Evolutionary conservation across 2,888 invertebrate species (phyloP), one percentile per base, ranked within the genome.

Genomic region (Drosophila histrio): DNA sequence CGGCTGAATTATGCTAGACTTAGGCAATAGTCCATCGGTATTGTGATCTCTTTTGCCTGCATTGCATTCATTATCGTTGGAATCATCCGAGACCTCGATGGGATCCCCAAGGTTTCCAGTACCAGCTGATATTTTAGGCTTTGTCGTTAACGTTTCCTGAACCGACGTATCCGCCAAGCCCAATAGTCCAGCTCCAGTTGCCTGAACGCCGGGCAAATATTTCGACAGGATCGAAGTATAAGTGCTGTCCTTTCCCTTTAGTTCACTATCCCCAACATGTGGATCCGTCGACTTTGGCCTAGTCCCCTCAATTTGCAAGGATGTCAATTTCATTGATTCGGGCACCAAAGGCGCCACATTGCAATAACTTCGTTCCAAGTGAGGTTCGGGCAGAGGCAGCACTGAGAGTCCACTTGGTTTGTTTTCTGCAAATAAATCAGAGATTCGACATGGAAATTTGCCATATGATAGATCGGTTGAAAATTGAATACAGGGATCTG

Each of bases 261-360:
- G 17, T 9, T 71, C 30, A n/a, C 24, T 11, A 5, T 67, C 47
- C 15, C 2, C 21, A 4, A 15, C 9, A 53, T 32, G n/a, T 6
- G 38, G n/a, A 19, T 58, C 53, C 7, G 44, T 49, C 1, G 72
- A 46, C 8, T 36, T 56, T 0, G 13, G 17, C 8, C 44, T 60
- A 8, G 19, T 39, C 3, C 19, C 38, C 4, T 62, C 50, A 11
- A 36, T 17, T 17, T 65, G 49, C 0, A 71, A 38, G 21, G 56
- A 47, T 19, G 63, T 21, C n/a, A 87, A 57, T 67, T 90, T 90
- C 71, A 91, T 82, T 0, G 89, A 89, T 11, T 91, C 91, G 1
- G 91, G 90, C 1, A 91, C 88, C 11, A 91, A 59, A 2, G 92
- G 91, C 11, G 91, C 91, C 2, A 92, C 91, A 78, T 91, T 91